Base-by-base conservation (phyloP, 2,888 invertebrate genomes). In the Tachina fera region DNA sequence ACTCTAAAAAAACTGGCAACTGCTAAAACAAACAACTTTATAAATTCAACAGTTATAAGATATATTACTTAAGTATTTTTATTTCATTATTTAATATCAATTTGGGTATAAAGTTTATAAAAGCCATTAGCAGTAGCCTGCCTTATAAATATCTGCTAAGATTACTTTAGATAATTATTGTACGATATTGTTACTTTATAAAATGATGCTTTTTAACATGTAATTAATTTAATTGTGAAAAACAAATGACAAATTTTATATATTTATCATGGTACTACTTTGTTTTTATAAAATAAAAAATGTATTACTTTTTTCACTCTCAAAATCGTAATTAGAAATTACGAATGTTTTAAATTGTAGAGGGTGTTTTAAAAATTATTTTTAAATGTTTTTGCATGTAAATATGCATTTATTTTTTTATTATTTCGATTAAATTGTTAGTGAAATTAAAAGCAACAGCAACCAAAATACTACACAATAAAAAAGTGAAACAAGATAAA, bases 361-460 rank as follows among this genome's bases (percentile, higher is more conserved):
- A 19, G 16, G 43, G 8, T 56, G 19, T n/a, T 61, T 63, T 39
- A 47, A 72, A 61, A 31, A 6, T 60, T 70, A 74, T 47, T 58
- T 83, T 60, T 74, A 65, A 78, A 68, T 53, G 72, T 74, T 58
- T 83, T 83, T 79, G 72, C 78, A 74, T 79, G 78, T 83, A 63
- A 51, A 65, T 14, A 22, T 22, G 22, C 0, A 67, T n/a, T n/a
- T n/a, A 19, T n/a, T 43, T 53, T 47, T 65, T 72, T 65, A 68
- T 51, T 51, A 77, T n/a, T n/a, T n/a, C n/a, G n/a, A 71, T 76
- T n/a, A 45, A 71, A 78, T 78, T 76, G 82, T 76, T 83, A 71
- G 14, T 65, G 45, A 83, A 76, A 58, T n/a, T 51, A 56, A 31
- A 6, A 31, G 31, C 31, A 68, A 70, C 19, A 61, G 53, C 22